Evolutionary conservation across 2,888 invertebrate genomes (phyloP).

Genomic region (Mythimna lalbum): DNA sequence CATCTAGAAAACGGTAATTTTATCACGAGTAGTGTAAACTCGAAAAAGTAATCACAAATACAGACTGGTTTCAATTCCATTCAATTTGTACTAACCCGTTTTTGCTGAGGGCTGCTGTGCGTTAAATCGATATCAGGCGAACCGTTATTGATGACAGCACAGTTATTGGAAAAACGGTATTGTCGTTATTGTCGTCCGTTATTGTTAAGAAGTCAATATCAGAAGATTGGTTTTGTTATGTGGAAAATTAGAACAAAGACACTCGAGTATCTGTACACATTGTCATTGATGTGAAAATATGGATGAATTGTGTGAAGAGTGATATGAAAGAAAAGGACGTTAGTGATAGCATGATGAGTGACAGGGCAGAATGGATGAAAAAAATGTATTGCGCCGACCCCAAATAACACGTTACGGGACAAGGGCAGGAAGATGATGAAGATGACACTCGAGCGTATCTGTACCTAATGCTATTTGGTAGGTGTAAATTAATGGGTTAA

Average conservation of each 20-base stretch:
- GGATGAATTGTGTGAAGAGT: too few relatives aligned
- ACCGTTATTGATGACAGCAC: slow-evolving; percentile 11
- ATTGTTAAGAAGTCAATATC: neutral
- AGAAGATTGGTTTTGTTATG: neutral
- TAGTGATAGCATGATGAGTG: too few relatives aligned
- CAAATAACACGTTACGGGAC: too few relatives aligned
- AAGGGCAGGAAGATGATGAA: too few relatives aligned
- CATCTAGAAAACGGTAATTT: neutral
- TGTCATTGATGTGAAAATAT: too few relatives aligned
- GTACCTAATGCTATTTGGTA: neutral
- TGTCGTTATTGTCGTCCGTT: neutral
- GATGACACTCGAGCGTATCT: too few relatives aligned
- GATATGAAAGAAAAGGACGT: too few relatives aligned
- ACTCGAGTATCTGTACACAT: neutral
- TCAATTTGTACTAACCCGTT: slow-evolving; percentile 34
- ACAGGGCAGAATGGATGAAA: too few relatives aligned
- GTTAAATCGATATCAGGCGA: slow-evolving; percentile 38
- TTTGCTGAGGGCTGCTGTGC: slow-evolving; percentile 16
- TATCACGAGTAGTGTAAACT: neutral
- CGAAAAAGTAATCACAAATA: neutral
- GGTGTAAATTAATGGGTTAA: neutral
- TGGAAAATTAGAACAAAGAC: neutral
- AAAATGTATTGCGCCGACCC: too few relatives aligned
- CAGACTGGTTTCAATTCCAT: slow-evolving; percentile 12
- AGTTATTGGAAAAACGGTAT: slow-evolving; percentile 33